Percentiles rank a stretch among this genome's conserved stretches.
Evolutionary conservation across 1,140 invertebrate genomes (phyloP).

Genomic region (Ericerus pela): DNA sequence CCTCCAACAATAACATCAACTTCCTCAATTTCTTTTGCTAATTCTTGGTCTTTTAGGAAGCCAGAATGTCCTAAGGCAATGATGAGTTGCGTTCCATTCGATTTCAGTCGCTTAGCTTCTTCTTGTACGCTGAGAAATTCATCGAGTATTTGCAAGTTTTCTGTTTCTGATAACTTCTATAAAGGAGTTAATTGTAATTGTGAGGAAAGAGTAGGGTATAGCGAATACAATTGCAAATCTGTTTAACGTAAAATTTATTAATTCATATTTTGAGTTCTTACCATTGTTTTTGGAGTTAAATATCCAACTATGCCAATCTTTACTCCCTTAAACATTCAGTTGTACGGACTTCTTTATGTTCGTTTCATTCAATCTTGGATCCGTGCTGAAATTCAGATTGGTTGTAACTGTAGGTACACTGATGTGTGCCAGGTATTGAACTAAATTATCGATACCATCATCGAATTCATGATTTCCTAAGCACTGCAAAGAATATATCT

Average conservation of each 20-base stretch:
- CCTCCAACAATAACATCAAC: conserved; percentile 80
- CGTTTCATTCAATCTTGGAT: conserved; percentile 39
- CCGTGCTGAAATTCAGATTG: conserved; percentile 55
- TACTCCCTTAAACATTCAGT: conserved; percentile 43
- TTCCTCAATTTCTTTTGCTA: conserved; percentile 58
- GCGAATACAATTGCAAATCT: too few species aligned
- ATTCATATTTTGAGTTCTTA: conserved; percentile 18
- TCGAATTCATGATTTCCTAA: conserved; percentile 93
- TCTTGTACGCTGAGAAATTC: conserved; percentile 3
- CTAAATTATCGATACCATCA: conserved; percentile 52
- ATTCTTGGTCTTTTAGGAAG: conserved; percentile 53
- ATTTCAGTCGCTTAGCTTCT: conserved; percentile 2
- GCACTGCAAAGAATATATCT: conserved; percentile 43
- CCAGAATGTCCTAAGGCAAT: conserved; percentile 84
- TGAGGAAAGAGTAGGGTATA: background rate
- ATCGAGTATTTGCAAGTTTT: background rate
- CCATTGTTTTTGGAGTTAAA: conserved; percentile 64
- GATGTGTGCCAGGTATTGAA: conserved; percentile 52
- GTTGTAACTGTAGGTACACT: conserved; percentile 50
- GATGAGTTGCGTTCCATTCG: conserved; percentile 42
- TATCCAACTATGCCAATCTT: conserved; percentile 79
- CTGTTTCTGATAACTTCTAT: background rate
- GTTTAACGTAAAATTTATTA: conserved; percentile 3
- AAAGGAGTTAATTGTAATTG: background rate
- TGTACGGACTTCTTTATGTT: conserved; percentile 43